A percentile compares a stretch with the other conserved stretches of the same genome.
phyloP scores from a whole-genome alignment of 1,140 invertebrate genomes.

The Leptinotarsa lineolata region DNA sequence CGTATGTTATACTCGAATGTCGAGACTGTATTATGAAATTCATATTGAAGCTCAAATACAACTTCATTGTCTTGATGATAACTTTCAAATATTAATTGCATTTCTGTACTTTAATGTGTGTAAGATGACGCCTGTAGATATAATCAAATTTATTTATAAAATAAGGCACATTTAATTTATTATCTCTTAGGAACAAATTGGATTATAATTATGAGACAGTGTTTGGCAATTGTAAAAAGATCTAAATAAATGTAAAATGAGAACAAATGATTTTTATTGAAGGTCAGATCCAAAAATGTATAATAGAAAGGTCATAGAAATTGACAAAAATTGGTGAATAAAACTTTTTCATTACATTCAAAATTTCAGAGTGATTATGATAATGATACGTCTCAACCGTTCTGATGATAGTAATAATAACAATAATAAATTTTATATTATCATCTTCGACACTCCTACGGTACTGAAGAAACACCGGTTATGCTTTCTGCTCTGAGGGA shows the following conservation, averaged over 20 bases:
- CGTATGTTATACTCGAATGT: neutral
- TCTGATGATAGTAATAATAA: too few relatives aligned
- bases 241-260: neutral
- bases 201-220: constrained; percentile 3
- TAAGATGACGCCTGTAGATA: constrained; percentile 5
- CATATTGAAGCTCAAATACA: constrained; percentile 6
- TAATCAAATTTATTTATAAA: constrained; percentile 4
- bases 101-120: neutral
- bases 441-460: too few relatives aligned
- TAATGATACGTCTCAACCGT: too few relatives aligned
- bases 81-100: neutral
- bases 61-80: neutral
- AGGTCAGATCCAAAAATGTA: too few relatives aligned
- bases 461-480: too few relatives aligned
- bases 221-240: constrained; percentile 1
- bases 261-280: too few relatives aligned
- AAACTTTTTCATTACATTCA: too few relatives aligned
- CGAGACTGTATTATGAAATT: neutral
- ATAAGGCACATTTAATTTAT: neutral
- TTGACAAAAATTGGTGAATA: too few relatives aligned
- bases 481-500: too few relatives aligned
- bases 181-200: neutral
- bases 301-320: too few relatives aligned
- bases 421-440: too few relatives aligned
- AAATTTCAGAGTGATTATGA: too few relatives aligned